phyloP scores from a whole-genome alignment of 2,113 vertebrate species.

The Sinocyclocheilus rhinocerous region DNA sequence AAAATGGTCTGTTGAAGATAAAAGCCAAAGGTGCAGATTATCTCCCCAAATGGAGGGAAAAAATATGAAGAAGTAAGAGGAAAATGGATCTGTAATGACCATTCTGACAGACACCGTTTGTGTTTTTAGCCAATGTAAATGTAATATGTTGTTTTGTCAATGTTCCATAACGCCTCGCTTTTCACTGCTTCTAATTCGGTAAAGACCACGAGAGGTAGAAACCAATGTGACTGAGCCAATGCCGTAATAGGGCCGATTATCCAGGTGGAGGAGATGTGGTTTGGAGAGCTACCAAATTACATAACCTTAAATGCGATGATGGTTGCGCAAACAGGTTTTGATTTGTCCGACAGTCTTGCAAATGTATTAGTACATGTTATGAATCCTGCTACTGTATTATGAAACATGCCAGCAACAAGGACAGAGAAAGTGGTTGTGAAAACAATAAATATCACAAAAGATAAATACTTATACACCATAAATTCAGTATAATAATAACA shows the following conservation, averaged over 20 bases:
- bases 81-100: slow-evolving; percentile 38
- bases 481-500: background rate
- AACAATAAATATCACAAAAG: background rate
- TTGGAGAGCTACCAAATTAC: slow-evolving; percentile 34
- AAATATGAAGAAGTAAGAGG: background rate
- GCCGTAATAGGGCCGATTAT: slow-evolving; percentile 21
- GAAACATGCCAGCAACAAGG: background rate
- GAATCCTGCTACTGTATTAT: background rate
- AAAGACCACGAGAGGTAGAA: slow-evolving; percentile 23
- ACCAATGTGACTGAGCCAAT: background rate
- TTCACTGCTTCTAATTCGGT: slow-evolving; percentile 36
- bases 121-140: slow-evolving; percentile 27
- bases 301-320: slow-evolving; percentile 13
- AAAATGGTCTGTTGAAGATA: slow-evolving; percentile 26
- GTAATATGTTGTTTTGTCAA: slow-evolving; percentile 44
- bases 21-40: slow-evolving; percentile 34
- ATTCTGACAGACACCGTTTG: slow-evolving; percentile 4
- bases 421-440: background rate
- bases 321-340: slow-evolving; percentile 30
- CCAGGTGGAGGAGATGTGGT: slow-evolving; percentile 21
- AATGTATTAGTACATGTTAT: background rate
- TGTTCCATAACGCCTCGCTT: slow-evolving; percentile 24
- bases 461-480: background rate
- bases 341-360: slow-evolving; percentile 8
- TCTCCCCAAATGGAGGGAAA: slow-evolving; percentile 21